Base-by-base conservation (phyloP, 2,797 vertebrate species). In the Pachyuromys duprasi region DNA sequence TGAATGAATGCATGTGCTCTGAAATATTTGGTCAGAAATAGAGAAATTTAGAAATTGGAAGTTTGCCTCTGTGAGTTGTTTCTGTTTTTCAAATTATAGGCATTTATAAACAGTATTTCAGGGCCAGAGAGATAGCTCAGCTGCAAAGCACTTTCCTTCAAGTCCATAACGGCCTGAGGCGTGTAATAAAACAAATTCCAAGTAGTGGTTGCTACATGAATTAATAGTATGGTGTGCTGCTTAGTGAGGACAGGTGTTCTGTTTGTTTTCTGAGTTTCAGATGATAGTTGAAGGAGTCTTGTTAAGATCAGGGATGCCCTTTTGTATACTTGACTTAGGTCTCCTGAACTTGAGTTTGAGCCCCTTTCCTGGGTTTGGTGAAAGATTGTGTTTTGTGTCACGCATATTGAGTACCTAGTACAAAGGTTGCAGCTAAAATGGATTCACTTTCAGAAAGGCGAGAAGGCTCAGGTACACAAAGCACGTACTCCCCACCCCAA, bases 311-410 rank as follows among this genome's bases (percentile, higher is more conserved):
- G 39, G 81, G 96, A 67, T 75, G 12, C 67, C 39, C 28, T 65
- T 49, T 90, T 65, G 13, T 91, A n/a, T 89, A n/a, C 42, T 86
- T 76, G 55, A 62, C 42, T 72, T 78, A 86, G 65, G 22, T 95
- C 65, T 55, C 36, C 36, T 93, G 67, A 92, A 49, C 24, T 70
- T 15, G 53, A 8, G n/a, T 31, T 76, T 80, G 60, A 93, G 53
- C 24, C 49, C 92, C 36, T 20, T 72, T 94, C 3, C 8, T 92
- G 28, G 55, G 12, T 20, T 79, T 91, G 69, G 26, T 86, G 36
- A 84, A 92, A 31, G 82, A 55, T 92, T 80, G 28, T 31, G 14
- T 90, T 93, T 95, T 20, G 6, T 7, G 84, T 94, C 83, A 67
- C 67, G 89, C 4, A 45, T n/a, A 81, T 33, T 49, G 74, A 92